Conservation (phyloP, 2,113 vertebrate species). For the Chaetodon trifascialis region DNA sequence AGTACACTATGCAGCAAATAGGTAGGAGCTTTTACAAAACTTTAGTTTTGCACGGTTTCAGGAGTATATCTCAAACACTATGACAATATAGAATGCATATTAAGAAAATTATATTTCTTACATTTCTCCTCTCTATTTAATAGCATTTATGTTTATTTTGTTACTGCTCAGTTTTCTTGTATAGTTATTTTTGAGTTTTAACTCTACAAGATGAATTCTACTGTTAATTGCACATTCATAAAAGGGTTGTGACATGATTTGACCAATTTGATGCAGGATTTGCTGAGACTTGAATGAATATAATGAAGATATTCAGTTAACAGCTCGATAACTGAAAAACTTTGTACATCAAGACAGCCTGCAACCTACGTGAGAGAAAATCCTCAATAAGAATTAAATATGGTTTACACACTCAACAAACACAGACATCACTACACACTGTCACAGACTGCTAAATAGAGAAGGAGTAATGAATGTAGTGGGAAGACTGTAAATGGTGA, state of each 20-base stretch:
- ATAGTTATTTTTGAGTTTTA: no score
- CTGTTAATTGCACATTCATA: neutral
- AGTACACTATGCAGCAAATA: conserved; percentile 1
- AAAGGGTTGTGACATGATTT: no score
- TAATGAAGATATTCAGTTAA: neutral
- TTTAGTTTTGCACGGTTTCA: neutral
- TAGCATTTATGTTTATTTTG: no score
- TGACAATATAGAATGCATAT: neutral
- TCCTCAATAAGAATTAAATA: neutral
- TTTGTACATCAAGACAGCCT: neutral
- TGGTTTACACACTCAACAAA: conserved; percentile 14
- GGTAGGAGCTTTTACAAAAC: no score
- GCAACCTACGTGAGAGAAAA: neutral
- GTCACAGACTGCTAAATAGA: neutral
- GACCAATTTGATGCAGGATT: no score
- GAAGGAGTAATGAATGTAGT: conserved; percentile 1
- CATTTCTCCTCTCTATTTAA: no score
- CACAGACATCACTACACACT: conserved; percentile 41
- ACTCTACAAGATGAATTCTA: neutral
- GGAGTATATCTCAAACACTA: neutral
- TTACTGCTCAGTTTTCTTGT: neutral
- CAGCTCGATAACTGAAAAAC: conserved; percentile 8
- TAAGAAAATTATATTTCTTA: no score
- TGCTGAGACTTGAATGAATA: neutral
- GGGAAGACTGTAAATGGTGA: neutral